Conservation (phyloP, 2,113 vertebrate genomes). For the Edolisoma coerulescens region DNA sequence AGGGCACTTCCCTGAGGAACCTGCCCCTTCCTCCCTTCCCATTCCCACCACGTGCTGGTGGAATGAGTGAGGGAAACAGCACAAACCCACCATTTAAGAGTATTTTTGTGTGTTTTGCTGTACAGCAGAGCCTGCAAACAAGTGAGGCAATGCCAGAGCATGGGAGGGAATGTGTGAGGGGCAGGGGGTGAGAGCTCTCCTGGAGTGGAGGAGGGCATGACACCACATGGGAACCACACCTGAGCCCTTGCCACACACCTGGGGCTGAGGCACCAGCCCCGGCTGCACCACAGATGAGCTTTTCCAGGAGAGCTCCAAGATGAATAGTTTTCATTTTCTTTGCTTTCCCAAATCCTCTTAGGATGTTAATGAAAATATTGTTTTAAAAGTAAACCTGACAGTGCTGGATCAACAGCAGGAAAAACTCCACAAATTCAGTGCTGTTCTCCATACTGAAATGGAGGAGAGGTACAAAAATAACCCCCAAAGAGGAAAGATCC, state of each 20-base stretch:
- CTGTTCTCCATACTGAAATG: not conserved
- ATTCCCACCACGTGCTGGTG: not conserved
- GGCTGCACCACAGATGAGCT: not conserved
- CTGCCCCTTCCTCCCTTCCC: not conserved
- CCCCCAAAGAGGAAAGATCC: not conserved
- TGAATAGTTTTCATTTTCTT: slow-evolving; percentile 51
- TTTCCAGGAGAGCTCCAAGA: not conserved
- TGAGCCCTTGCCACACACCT: not conserved
- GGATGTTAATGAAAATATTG: slow-evolving; percentile 45
- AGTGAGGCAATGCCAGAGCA: not conserved
- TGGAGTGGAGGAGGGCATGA: not conserved
- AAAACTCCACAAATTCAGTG: not conserved
- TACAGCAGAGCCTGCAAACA: not conserved
- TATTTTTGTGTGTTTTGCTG: not conserved
- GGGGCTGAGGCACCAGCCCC: not conserved
- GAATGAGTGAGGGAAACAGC: rapidly evolving
- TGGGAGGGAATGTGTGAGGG: not conserved
- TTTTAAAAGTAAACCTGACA: slow-evolving; percentile 31
- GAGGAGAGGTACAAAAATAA: not conserved
- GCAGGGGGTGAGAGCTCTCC: not conserved
- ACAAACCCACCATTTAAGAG: not conserved
- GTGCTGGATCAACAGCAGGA: not conserved
- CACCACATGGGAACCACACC: not conserved
- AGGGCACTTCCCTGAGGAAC: rapidly evolving
- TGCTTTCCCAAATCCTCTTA: slow-evolving; percentile 34